A percentile compares a stretch with the other conserved stretches of the same genome.
These are phyloP conservation scores for Platyrinchus mystaceus DNA, from an alignment of 2,797 vertebrate genomes.

Conservation along the genomic window DNA sequence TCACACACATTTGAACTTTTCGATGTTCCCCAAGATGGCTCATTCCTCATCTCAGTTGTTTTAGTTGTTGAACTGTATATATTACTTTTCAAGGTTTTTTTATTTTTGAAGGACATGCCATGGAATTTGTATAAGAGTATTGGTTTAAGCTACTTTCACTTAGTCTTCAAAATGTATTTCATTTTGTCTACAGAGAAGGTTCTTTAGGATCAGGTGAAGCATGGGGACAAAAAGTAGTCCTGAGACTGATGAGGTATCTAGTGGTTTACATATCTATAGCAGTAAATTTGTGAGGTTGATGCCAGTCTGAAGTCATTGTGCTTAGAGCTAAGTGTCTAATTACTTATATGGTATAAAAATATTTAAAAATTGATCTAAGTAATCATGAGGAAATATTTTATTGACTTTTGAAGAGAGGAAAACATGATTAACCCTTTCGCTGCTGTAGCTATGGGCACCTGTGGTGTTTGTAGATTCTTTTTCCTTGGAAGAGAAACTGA, in stretches of 20 bases:
- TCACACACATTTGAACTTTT: constrained; percentile 40
- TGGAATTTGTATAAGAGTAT: background rate
- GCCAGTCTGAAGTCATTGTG: constrained; percentile 67
- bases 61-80: background rate
- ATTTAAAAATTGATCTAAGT: constrained; percentile 10
- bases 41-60: background rate
- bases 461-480: constrained; percentile 6
- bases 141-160: constrained; percentile 23
- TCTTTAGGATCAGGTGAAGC: constrained; percentile 28
- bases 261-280: constrained; percentile 47
- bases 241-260: constrained; percentile 47
- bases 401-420: constrained; percentile 55
- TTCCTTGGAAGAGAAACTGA: constrained; percentile 18
- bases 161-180: constrained; percentile 34
- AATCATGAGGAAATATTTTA: constrained; percentile 25
- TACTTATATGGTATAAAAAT: constrained; percentile 39
- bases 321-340: constrained; percentile 51
- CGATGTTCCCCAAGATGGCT: background rate
- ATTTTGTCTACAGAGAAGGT: constrained; percentile 1
- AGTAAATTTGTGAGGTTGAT: constrained; percentile 63
- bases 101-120: background rate
- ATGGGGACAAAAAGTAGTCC: constrained; percentile 1
- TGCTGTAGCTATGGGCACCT: constrained; percentile 65
- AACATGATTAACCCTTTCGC: constrained; percentile 66
- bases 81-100: background rate